Conservation (phyloP, 2,888 invertebrate species). For the Cremastobaeus sp. region DNA sequence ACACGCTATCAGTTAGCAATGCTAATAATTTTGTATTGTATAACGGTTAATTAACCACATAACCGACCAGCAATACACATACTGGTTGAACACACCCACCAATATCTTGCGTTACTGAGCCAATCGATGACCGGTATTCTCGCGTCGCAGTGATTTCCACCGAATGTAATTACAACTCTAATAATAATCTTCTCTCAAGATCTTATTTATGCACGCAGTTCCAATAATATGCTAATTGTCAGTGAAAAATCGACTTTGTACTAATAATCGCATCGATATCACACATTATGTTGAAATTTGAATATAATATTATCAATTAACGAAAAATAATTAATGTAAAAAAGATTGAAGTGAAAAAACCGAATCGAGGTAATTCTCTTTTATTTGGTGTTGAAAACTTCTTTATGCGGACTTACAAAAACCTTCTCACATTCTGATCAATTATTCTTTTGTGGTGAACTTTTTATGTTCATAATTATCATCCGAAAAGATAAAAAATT, state of each 20-base stretch:
- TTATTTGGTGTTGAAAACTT: no score
- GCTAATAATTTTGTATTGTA: slow-evolving; percentile 16
- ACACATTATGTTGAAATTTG: no score
- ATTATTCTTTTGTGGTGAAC: no score
- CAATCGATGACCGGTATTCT: slow-evolving; percentile 46
- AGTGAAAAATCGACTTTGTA: background rate
- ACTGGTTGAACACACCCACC: slow-evolving; percentile 28
- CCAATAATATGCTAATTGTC: slow-evolving; percentile 19
- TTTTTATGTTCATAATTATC: no score
- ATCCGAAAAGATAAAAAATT: no score
- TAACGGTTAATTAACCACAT: slow-evolving; percentile 31
- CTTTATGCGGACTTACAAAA: no score
- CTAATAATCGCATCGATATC: no score
- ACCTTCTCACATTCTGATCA: no score
- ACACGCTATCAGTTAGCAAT: slow-evolving; percentile 7
- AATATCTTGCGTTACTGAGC: slow-evolving; percentile 26
- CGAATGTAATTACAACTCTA: slow-evolving; percentile 45
- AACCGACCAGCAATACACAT: background rate
- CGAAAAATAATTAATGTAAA: no score
- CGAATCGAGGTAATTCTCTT: no score
- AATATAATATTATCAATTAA: no score
- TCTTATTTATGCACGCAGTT: slow-evolving; percentile 24
- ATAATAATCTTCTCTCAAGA: slow-evolving; percentile 39
- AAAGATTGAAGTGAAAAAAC: no score
- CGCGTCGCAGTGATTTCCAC: slow-evolving; percentile 16